phyloP scores from a whole-genome alignment of 1,140 invertebrate genomes.

The Zaprionus taronus region DNA sequence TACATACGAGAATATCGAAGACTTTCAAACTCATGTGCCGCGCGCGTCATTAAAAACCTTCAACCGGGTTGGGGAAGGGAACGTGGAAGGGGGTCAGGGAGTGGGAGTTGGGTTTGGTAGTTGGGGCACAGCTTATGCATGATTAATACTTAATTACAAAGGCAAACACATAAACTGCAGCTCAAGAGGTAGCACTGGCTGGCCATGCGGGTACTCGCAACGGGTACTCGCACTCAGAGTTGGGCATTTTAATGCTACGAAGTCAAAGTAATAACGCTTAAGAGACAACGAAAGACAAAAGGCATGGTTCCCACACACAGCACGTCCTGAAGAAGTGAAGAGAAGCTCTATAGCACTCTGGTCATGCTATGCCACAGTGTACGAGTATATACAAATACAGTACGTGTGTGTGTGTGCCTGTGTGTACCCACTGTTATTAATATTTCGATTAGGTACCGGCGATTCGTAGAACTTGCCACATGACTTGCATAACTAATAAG shows the following conservation, averaged over 20 bases:
- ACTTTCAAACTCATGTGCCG: conserved; percentile 60
- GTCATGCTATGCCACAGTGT: conserved; percentile 15
- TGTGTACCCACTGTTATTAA: conserved; percentile 72
- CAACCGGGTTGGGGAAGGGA: neutral
- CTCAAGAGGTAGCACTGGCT: neutral
- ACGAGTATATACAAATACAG: conserved; percentile 9
- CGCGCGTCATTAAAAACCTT: conserved; percentile 27
- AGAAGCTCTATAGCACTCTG: neutral
- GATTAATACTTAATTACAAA: conserved; percentile 82
- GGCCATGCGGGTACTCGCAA: neutral
- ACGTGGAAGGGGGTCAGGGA: conserved; percentile 11
- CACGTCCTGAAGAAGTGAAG: conserved; percentile 33
- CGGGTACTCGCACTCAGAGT: conserved; percentile 5
- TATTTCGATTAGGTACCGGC: conserved; percentile 81
- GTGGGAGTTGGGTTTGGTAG: conserved; percentile 38
- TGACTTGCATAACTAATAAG: conserved; percentile 78
- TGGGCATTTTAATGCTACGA: conserved; percentile 44
- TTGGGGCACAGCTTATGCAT: conserved; percentile 72
- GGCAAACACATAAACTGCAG: conserved; percentile 77
- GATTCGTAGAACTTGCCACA: conserved; percentile 77
- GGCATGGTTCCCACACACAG: conserved; percentile 68
- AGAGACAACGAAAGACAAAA: conserved; percentile 60
- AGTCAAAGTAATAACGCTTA: conserved; percentile 52
- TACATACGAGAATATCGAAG: conserved; percentile 55
- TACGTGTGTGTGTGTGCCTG: conserved; percentile 38